Base-by-base conservation (phyloP, 2,113 vertebrate species). In the Chlorodrepanis virens region DNA sequence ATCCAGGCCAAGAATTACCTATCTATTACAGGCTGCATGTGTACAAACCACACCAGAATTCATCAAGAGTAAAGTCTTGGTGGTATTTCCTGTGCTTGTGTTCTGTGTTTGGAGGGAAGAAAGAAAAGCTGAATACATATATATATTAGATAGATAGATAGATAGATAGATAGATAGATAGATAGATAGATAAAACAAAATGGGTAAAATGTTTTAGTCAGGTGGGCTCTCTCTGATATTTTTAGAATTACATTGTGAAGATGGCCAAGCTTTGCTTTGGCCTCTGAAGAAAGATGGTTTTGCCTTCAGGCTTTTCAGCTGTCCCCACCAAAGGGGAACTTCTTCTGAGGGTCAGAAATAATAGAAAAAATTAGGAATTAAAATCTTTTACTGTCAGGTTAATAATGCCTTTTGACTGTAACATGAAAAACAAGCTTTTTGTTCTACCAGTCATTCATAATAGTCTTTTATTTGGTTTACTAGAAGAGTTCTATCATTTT, bases 401-500 rank as follows among this genome's bases (percentile, higher is more conserved):
- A 83, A 94, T 80, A 20, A 9, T 44, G 29, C 14, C 19, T 91
- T 80, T 77, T 72, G 45, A 59, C 75, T 94, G 33, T 74, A 87
- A 39, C 75, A 74, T 69, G 75, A 85, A 77, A 91, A 50, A 4
- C 56, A 78, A 67, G 56, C 22, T 65, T 93, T 86, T 85, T 81
- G 39, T 44, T 90, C 68, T 75, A 44, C 33, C 39, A 81, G 71
- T 67, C 83, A 83, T 92, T 88, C 68, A 82, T 60, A 71, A 79
- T 44, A 84, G 72, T 19, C 61, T 54, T 79, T 81, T 92, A 65
- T 95, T 97, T 95, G 92, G 93, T 90, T 96, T 85, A 94, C 92
- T 95, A 89, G 87, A 97, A 92, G 60, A 93, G 37, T 81, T 91
- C 67, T 96, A 42, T 95, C 54, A 88, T 93, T 97, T 97, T 80